A percentile compares a stretch with the other conserved stretches of the same genome.
Conservation (phyloP, 2,113 vertebrate species). For the Zosterops hypoxanthus region DNA sequence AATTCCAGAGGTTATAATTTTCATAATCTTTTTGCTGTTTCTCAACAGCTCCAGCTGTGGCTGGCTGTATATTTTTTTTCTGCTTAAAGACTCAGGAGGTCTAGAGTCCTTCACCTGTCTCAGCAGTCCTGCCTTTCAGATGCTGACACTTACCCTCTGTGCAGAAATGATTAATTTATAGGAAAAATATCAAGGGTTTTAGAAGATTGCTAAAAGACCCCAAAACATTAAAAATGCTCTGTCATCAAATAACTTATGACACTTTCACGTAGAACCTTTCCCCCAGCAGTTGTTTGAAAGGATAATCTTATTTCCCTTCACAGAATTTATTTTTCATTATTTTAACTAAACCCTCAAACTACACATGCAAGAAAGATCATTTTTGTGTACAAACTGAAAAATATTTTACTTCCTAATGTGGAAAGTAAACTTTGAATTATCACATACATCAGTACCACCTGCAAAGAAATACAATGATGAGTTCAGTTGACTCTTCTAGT, state of each 20-base stretch:
- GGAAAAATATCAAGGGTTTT: neutral
- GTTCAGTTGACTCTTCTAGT: neutral
- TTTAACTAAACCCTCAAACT: neutral
- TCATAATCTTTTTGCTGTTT: neutral
- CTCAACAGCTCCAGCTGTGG: neutral
- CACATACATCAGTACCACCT: neutral
- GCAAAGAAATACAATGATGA: neutral
- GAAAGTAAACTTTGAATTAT: neutral
- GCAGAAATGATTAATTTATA: neutral
- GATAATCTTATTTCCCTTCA: neutral
- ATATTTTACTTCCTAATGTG: neutral
- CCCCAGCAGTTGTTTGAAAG: neutral
- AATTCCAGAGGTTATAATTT: neutral
- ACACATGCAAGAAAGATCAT: neutral
- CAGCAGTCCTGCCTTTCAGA: neutral
- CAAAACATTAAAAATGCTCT: neutral
- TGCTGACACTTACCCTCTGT: neutral
- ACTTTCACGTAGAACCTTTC: neutral
- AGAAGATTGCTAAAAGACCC: neutral
- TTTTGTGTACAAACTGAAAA: neutral
- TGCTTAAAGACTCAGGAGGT: neutral
- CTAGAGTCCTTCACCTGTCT: neutral
- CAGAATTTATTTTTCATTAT: neutral
- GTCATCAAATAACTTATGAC: neutral
- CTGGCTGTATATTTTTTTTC: neutral